These are phyloP conservation scores for Hyles vespertilio DNA, from an alignment of 1,140 invertebrate genomes.

Conservation along the genomic window DNA sequence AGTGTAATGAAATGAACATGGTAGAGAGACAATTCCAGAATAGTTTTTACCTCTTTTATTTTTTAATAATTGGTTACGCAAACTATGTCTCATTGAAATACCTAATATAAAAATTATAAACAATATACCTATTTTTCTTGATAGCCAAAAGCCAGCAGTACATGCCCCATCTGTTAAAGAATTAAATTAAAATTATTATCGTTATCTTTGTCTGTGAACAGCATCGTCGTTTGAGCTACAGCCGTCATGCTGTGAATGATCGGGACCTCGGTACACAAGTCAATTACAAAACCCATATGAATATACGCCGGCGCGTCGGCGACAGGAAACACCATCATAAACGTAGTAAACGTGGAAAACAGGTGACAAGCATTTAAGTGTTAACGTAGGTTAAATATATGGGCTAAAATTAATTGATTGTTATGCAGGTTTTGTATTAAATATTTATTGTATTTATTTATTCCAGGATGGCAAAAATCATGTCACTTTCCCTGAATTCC, in stretches of 20 bases:
- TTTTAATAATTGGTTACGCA: too few species aligned
- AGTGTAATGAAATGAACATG: too few species aligned
- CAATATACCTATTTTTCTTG: too few species aligned
- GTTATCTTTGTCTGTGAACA: constrained; percentile 47
- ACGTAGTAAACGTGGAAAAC: constrained; percentile 85
- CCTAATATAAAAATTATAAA: too few species aligned
- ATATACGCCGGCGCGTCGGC: constrained; percentile 89
- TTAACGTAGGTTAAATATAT: background rate
- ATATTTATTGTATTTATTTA: constrained; percentile 18
- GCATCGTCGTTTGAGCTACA: constrained; percentile 93
- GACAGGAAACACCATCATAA: constrained; percentile 90
- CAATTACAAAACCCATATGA: constrained; percentile 94
- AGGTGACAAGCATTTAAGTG: constrained; percentile 68
- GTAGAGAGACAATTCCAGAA: too few species aligned
- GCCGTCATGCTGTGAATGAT: constrained; percentile 92
- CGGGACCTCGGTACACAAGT: constrained; percentile 90
- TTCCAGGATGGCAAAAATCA: constrained; percentile 88
- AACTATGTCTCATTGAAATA: too few species aligned
- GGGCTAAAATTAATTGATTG: too few species aligned
- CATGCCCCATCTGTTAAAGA: too few species aligned
- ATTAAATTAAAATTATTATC: too few species aligned
- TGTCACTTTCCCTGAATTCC: constrained; percentile 90
- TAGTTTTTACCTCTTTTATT: too few species aligned
- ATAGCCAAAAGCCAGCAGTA: too few species aligned
- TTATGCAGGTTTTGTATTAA: constrained; percentile 3